Conservation (phyloP, 2,888 invertebrate species). For the Serripes groenlandicus region DNA sequence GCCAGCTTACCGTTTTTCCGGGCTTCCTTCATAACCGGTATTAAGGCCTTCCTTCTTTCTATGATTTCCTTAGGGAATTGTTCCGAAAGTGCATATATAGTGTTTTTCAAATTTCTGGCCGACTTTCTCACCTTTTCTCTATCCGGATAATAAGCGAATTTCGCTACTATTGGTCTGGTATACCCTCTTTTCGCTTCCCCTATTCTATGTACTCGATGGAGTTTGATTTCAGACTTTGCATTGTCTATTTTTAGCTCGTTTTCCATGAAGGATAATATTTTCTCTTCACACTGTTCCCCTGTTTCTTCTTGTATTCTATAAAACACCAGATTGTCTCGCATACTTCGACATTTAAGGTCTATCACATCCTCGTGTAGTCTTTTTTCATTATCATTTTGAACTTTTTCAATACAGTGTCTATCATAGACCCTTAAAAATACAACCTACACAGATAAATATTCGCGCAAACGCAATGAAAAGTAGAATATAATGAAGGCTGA, state of each 20-base stretch:
- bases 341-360: constrained; percentile 48
- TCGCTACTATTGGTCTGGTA: constrained; percentile 54
- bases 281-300: constrained; percentile 45
- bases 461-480: too few relatives aligned
- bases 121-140: constrained; percentile 33
- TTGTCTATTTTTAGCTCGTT: constrained; percentile 8
- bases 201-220: constrained; percentile 40
- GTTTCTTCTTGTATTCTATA: constrained; percentile 27
- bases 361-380: constrained; percentile 30
- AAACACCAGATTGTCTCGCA: constrained; percentile 48
- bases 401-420: too few relatives aligned
- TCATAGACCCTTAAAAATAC: too few relatives aligned
- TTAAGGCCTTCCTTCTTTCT: constrained; percentile 25
- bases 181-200: constrained; percentile 17
- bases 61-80: constrained; percentile 51
- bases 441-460: too few relatives aligned
- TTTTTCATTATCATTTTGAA: constrained; percentile 1
- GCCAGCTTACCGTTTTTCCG: constrained; percentile 16
- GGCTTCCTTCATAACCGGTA: constrained; percentile 41
- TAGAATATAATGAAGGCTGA: too few relatives aligned
- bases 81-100: constrained; percentile 27
- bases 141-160: constrained; percentile 50
- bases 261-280: constrained; percentile 29
- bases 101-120: constrained; percentile 41
- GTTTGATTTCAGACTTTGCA: constrained; percentile 20